Evolutionary conservation across 2,113 vertebrate species (phyloP), one percentile per base, ranked within the genome.

Genomic region (Lamprologus lemairii): DNA sequence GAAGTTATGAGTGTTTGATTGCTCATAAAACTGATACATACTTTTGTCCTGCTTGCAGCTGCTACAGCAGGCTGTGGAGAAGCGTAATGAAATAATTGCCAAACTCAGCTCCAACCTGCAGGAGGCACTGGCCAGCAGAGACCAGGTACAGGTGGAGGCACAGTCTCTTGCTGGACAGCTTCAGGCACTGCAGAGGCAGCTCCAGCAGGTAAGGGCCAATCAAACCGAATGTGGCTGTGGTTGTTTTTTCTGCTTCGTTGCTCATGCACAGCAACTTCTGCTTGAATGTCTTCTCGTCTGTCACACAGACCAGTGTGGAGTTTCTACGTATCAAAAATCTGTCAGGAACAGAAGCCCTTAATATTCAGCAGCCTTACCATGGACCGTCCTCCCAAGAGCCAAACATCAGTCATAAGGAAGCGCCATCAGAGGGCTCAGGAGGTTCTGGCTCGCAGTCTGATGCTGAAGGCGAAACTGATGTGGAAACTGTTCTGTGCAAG

Each of bases 51-150:
- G 23, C 28, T 86, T 86, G 3, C 85, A 97, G 97, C 96, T 96
- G 60, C 90, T 97, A 16, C 95, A 97, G 90, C 84, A 86, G 14
- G 96, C 96, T 0, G 94, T 97, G 23, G 96, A 97, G 87, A 97
- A 97, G 82, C 95, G 96, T n/a, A 97, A 97, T 90, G 96, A 97
- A 54, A 96, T 97, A 19, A 97, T 98, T 80, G 81, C 95, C 33
- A 96, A 92, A 86, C 95, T 97, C 47, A 97, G 96, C 42, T 80
- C 80, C 42, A 97, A 96, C 95, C 95, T 97, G 68, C 97, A 97
- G 83, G 94, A 96, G 86, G 94, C 94, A 0, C 93, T 94, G 45
- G 85, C 90, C 37, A 96, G 96, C 65, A 88, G 89, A 87, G 95
- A 97, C 81, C 93, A 97, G 80, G 94, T 97, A 0, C 96, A 97